Base-by-base conservation (phyloP, 35 echinoderm and acorn worm species). In the Lytechinus pictus region DNA sequence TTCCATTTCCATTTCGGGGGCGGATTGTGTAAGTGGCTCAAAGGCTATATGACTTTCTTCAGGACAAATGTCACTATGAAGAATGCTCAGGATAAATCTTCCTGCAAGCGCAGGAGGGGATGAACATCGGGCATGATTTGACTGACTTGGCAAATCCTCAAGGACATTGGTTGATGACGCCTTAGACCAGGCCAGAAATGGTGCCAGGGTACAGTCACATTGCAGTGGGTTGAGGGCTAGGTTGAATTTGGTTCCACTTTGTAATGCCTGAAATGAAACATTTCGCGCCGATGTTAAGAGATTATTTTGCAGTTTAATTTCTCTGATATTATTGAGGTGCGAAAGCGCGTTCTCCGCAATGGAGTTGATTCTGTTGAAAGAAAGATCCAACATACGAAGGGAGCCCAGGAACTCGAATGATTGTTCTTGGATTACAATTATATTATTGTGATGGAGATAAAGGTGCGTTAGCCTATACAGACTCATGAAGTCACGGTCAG, bases 381-480 rank as follows among this genome's bases (percentile, higher is more conserved):
- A 93, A 10, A 93, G 92, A n/a, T 93, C 53, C 10, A 93, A 54
- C 12, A 24, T 28, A 10, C 11, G 21, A 93, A 93, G 92, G 3
- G 52, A 13, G 19, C 52, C 9, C 4, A 93, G 92, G 92, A 55
- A 55, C n/a, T 93, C 53, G 12, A 93, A 93, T 19, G 92, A 93
- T 55, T 57, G 52, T 93, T 54, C 14, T 13, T 93, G 92, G 13
- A 93, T 57, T 54, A 54, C 27, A 5, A 95, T 55, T 12, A 95
- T 21, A 53, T 95, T 51, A 55, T 95, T 95, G 66, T 95, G 27
- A 10, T 72, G 60, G 27, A 95, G 61, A 53, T 95, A 52, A 14
- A 95, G 61, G 27, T 72, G 58, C 56, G 57, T 95, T 10, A 95
- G 94, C 4, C 94, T 95, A 13, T 55, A 27, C 52, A 95, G 94